These are phyloP conservation scores for Pseudonaja textilis DNA, from an alignment of 2,113 vertebrate genomes.

Conservation along the genomic window DNA sequence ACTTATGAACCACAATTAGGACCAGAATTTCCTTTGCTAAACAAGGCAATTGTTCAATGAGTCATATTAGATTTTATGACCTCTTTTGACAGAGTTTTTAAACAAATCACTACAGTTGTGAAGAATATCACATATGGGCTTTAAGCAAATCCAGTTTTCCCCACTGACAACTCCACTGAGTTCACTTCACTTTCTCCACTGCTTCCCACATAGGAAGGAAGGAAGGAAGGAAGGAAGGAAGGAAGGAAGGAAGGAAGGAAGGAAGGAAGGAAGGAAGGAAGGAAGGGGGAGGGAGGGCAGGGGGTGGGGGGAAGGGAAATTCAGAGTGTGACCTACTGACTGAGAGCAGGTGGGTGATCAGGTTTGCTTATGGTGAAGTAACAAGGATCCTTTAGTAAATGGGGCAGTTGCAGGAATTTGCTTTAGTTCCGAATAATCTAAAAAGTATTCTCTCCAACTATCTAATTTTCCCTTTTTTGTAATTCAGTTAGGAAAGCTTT, in stretches of 20 bases:
- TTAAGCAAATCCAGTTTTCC: neutral
- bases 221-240: too few relatives aligned
- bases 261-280: neutral
- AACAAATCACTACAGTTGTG: neutral
- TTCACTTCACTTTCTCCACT: neutral
- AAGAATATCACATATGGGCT: neutral
- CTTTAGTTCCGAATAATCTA: conserved; percentile 7
- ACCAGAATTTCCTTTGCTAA: neutral
- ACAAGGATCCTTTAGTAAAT: neutral
- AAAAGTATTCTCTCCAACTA: neutral
- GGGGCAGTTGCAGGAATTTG: neutral
- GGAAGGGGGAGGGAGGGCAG: too few relatives aligned
- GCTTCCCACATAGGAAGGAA: neutral
- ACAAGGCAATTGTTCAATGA: neutral
- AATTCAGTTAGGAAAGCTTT: neutral
- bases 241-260: too few relatives aligned
- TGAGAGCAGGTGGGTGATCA: neutral
- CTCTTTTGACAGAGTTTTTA: neutral
- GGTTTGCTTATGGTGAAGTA: neutral
- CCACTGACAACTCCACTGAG: neutral
- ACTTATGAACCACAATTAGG: neutral
- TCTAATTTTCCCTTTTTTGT: conserved; percentile 1
- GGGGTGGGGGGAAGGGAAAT: neutral
- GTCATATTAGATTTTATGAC: neutral
- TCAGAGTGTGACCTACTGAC: neutral